Evolutionary conservation across 2,888 invertebrate genomes (phyloP), one percentile per base, ranked within the genome.

Genomic region (Trimorus sp.): DNA sequence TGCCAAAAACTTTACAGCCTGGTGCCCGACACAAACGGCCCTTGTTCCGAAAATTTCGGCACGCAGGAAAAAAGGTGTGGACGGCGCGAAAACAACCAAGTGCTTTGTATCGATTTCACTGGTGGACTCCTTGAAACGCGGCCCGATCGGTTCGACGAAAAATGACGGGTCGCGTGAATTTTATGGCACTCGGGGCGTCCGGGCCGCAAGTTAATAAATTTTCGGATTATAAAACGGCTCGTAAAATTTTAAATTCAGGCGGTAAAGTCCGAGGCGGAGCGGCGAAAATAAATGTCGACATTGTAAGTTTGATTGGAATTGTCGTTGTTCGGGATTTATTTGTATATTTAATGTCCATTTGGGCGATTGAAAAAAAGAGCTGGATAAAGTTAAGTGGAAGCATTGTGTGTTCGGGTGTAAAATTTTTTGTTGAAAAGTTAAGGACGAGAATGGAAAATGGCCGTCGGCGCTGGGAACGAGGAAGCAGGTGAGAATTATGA

Each of bases 41-140:
- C 51, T 49, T 36, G 59, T 45, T 14, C 62, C 56, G 54, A 54
- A 11, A 76, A 75, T 58, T 68, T 76, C 58, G 14, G 59, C 12
- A n/a, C 48, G 15, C 7, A n/a, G 11, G 14, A 48, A 69, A 69
- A 76, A 76, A 45, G 42, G 7, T 36, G 42, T 15, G 63, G 49
- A 63, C n/a, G 65, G 42, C 4, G 66, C 59, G 59, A 70, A 69
- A 77, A 56, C 77, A 69, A 66, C 40, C 63, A 76, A 68, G 70
- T 56, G 65, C 71, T 63, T 77, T 78, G 60, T 78, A 78, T 71
- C 59, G 70, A 71, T 78, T 66, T 70, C 51, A 69, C 42, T 56
- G 68, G 15, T 12, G 14, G n/a, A 49, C 76, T 60, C 36, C 56
- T 76, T 42, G 65, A 42, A 58, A 16, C 16, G 49, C 14, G 51